Evolutionary conservation across 2,113 vertebrate genomes (phyloP).

Genomic region (Cebus imitator): DNA sequence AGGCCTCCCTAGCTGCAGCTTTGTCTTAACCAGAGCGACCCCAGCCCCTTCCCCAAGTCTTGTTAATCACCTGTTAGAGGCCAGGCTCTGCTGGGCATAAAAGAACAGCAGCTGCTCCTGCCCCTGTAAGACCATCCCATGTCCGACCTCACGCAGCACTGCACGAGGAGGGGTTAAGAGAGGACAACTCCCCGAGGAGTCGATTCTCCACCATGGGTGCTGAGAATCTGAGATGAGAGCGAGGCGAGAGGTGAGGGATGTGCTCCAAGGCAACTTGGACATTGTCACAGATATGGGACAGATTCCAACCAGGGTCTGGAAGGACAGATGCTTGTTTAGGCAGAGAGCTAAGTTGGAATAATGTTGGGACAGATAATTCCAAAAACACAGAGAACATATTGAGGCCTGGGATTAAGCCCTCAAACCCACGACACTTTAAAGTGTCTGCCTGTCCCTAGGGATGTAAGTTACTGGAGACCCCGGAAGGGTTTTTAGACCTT

Average conservation of each 20-base stretch:
- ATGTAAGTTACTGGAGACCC: background rate
- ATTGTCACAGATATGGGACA: too few species aligned
- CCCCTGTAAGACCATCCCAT: background rate
- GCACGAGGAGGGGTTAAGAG: rapidly evolving
- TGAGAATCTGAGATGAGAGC: background rate
- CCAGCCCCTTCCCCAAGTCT: background rate
- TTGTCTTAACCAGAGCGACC: background rate
- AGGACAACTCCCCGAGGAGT: background rate
- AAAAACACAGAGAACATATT: background rate
- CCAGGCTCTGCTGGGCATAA: background rate
- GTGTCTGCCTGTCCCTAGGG: rapidly evolving
- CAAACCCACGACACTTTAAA: too few species aligned
- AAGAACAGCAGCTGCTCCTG: rapidly evolving
- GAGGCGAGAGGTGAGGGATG: background rate
- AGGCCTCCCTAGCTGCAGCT: background rate
- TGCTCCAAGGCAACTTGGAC: background rate
- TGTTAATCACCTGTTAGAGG: background rate
- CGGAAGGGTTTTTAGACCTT: background rate
- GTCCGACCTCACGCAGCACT: background rate
- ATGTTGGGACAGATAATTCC: background rate
- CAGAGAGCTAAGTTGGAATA: background rate
- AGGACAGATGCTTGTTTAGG: background rate
- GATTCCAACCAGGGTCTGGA: background rate
- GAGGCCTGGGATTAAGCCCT: background rate
- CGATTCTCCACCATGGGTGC: background rate